Evolutionary conservation across 1,140 invertebrate species (phyloP).

Genomic region (Zaprionus nigranus): DNA sequence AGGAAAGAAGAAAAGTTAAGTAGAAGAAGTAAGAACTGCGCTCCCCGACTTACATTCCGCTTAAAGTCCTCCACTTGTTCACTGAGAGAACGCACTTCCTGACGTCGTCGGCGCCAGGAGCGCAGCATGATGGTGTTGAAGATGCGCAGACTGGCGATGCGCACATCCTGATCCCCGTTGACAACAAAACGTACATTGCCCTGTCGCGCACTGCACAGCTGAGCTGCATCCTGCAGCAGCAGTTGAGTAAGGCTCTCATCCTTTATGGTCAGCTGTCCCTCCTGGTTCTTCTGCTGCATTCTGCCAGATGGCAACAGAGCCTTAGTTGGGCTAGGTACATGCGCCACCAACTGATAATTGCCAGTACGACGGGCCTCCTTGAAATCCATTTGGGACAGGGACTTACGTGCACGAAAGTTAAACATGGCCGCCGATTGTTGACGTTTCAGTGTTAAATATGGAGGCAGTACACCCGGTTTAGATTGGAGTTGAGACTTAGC

Average conservation of each 20-base stretch:
- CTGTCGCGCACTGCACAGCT: conserved; percentile 33
- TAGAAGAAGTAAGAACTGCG: no score
- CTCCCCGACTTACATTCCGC: conserved; percentile 55
- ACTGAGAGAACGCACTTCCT: conserved; percentile 60
- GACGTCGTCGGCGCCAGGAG: conserved; percentile 70
- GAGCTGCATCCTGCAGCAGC: conserved; percentile 41
- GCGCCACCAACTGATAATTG: conserved; percentile 61
- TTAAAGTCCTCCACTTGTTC: conserved; percentile 66
- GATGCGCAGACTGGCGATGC: conserved; percentile 69
- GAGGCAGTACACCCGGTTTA: conserved; percentile 1
- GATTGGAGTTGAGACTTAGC: neutral
- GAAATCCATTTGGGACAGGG: conserved; percentile 77
- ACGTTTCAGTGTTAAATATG: conserved; percentile 58
- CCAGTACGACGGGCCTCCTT: conserved; percentile 67
- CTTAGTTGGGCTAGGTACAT: conserved; percentile 29
- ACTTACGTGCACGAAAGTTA: conserved; percentile 68
- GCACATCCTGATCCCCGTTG: conserved; percentile 56
- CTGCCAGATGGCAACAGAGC: neutral
- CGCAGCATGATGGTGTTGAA: conserved; percentile 75
- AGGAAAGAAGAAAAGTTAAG: no score
- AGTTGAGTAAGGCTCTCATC: conserved; percentile 37
- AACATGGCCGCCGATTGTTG: conserved; percentile 61
- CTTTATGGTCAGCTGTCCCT: conserved; percentile 15
- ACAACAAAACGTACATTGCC: conserved; percentile 50
- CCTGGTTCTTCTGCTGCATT: neutral